Conservation (phyloP, 2,113 vertebrate genomes). For the Crotophaga sulcirostris region DNA sequence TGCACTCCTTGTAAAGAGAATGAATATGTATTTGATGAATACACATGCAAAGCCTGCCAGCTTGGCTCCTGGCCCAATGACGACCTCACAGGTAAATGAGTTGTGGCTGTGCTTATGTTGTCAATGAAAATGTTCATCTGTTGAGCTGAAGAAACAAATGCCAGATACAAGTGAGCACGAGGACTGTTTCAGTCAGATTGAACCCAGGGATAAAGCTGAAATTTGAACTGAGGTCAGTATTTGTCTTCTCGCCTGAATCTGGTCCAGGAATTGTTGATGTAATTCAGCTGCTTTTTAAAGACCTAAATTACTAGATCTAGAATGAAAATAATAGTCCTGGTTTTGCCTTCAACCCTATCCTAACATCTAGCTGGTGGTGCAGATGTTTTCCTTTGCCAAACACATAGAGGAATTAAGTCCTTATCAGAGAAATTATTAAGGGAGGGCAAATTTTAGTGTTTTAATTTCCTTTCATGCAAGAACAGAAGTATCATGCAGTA, state of each 20-base stretch:
- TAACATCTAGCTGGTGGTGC: not conserved
- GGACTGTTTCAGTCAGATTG: not conserved
- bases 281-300: not conserved
- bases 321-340: not conserved
- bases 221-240: not conserved
- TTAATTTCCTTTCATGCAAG: not conserved
- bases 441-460: not conserved
- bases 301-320: not conserved
- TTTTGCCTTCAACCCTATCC: not conserved
- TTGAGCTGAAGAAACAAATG: not conserved
- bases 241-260: not conserved
- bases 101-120: not conserved
- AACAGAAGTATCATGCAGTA: not conserved
- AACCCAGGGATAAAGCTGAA: not conserved
- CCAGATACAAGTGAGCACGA: not conserved
- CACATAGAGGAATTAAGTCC: not conserved
- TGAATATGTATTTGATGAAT: conserved; percentile 94
- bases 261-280: not conserved
- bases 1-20: conserved; percentile 98
- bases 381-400: not conserved
- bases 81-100: conserved; percentile 87
- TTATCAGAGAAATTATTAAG: not conserved
- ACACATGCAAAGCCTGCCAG: conserved; percentile 93
- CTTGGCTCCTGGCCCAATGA: conserved; percentile 93
- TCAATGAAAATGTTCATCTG: not conserved